A percentile compares a stretch with the other conserved stretches of the same genome.
phyloP scores from a whole-genome alignment of 2,797 vertebrate species.

The Spinibarbus caldwelli region DNA sequence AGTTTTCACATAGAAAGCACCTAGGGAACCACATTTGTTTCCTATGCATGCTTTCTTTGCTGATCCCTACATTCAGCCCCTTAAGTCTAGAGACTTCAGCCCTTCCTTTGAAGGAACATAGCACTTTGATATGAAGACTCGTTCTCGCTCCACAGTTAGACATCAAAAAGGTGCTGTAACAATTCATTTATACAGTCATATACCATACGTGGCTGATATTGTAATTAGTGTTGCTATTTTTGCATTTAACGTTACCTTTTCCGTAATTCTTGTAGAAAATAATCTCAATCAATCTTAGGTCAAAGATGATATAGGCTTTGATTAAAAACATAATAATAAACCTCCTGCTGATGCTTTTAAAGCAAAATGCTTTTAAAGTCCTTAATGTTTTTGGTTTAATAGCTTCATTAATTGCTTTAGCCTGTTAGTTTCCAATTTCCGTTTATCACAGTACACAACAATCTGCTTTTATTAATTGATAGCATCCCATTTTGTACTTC shows the following conservation, averaged over 20 bases:
- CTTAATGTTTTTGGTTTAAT: not conserved
- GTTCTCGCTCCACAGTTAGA: constrained; percentile 42
- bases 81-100: constrained; percentile 57
- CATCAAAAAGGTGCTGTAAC: constrained; percentile 52
- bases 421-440: not conserved
- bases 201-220: constrained; percentile 62
- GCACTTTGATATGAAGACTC: constrained; percentile 55
- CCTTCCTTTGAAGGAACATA: constrained; percentile 53
- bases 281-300: constrained; percentile 25
- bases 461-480: constrained; percentile 14
- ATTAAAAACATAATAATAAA: not conserved
- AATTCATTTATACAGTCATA: constrained; percentile 62
- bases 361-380: not conserved
- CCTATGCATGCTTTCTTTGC: constrained; percentile 43
- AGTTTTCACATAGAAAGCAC: constrained; percentile 35
- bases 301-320: constrained; percentile 10
- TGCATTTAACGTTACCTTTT: too few relatives aligned
- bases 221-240: constrained; percentile 67
- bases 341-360: not conserved
- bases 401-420: constrained; percentile 22
- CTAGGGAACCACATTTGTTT: constrained; percentile 46
- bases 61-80: constrained; percentile 29
- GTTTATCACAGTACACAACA: not conserved
- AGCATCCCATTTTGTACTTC: not conserved
- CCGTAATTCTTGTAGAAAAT: not conserved